Evolutionary conservation across 2,888 invertebrate species (phyloP), one percentile per base, ranked within the genome.

Genomic region (Agrotis exclamationis): DNA sequence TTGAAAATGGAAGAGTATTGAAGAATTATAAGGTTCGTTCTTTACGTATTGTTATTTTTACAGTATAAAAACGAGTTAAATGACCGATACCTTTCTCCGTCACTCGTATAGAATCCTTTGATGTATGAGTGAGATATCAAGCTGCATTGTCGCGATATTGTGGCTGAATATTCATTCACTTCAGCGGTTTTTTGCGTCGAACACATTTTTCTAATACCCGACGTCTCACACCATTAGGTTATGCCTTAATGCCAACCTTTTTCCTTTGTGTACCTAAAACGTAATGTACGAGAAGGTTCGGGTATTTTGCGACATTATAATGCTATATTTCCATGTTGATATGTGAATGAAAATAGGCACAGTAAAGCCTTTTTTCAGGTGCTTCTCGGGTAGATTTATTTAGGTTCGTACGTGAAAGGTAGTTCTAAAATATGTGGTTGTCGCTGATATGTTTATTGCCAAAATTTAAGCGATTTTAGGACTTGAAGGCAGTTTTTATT

Each of bases 201-300:
- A 85, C 86, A 90, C 86, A 90, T 90, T 89, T 90, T 89, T 88
- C 86, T 89, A 88, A 89, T 84, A 87, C 87, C 80, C 84, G 66
- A 51, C 79, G 81, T 80, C 84, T 84, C 88, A 82, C 86, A 82
- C 90, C 90, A 90, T 91, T 91, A 90, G 84, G 89, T 87, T 87
- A 86, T 86, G 87, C 84, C 85, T 84, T 90, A 89, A 88, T 88
- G 87, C 84, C 79, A 79, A 80, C 85, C 86, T 85, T 85, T 83
- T 84, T 72, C 75, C 75, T 82, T 85, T 85, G 85, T 85, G 78
- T 68, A 75, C 39, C 63, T 47, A 60, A 72, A 82, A 72, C 47
- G 80, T 78, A 78, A 82, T 76, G 81, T 78, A 54, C 58, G 74
- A 63, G 72, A 74, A 70, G 78, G 76, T 75, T 78, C 16, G 70